phyloP scores from a whole-genome alignment of 2,797 vertebrate species.

The Apodemus agrarius region DNA sequence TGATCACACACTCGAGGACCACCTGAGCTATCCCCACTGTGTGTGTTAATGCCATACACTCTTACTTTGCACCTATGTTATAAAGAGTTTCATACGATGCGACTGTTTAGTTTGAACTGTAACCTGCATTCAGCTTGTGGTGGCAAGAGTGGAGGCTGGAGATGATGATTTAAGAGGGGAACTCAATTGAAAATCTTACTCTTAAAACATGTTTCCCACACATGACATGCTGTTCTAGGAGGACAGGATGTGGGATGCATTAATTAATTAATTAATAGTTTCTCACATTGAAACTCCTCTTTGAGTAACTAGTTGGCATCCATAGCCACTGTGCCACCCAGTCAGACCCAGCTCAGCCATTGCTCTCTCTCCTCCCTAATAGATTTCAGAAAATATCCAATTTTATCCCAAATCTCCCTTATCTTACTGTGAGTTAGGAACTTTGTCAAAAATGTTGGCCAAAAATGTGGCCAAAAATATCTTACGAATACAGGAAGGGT shows the following conservation, averaged over 20 bases:
- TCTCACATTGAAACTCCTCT: not conserved
- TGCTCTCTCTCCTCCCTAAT: not conserved
- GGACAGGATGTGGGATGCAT: not conserved
- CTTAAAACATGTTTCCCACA: not conserved
- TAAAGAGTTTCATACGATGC: constrained; percentile 42
- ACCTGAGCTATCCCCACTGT: not conserved
- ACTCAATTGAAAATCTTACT: not conserved
- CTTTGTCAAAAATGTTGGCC: no score
- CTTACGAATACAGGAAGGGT: not conserved
- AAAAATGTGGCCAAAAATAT: no score
- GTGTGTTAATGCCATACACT: not conserved
- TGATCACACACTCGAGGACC: not conserved
- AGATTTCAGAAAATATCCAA: not conserved
- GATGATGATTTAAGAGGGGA: constrained; percentile 33
- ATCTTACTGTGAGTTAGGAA: not conserved
- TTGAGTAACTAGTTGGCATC: not conserved
- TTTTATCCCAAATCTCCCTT: not conserved
- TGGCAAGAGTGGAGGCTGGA: not conserved
- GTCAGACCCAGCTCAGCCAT: not conserved
- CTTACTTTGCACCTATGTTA: no score
- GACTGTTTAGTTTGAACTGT: not conserved
- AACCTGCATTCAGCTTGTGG: not conserved
- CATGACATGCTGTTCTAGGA: not conserved
- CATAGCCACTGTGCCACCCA: not conserved
- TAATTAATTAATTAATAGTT: not conserved